Conservation (phyloP, 2,113 vertebrate species). For the Etheostoma cragini region DNA sequence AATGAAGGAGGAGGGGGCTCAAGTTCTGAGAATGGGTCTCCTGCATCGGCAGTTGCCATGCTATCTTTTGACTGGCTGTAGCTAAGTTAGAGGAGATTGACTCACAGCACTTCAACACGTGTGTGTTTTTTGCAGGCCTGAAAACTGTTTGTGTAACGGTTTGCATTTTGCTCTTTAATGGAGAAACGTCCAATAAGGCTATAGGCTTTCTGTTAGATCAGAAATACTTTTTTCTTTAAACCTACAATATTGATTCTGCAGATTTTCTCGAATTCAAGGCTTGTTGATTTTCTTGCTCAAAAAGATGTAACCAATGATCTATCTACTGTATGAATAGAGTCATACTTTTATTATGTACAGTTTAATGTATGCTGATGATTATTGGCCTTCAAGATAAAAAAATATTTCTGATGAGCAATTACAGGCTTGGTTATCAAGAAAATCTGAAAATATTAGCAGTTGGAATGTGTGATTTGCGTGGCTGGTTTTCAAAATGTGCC, state of each 20-base stretch:
- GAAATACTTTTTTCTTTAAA: not conserved
- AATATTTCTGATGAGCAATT: not conserved
- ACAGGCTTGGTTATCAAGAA: not conserved
- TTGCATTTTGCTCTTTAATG: not conserved
- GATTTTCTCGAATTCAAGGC: not conserved
- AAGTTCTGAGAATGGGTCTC: too few relatives aligned
- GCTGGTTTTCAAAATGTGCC: conserved; percentile 1
- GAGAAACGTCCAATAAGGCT: not conserved
- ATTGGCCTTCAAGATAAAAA: not conserved
- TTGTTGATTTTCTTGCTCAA: not conserved
- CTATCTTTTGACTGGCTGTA: too few relatives aligned
- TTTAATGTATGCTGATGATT: not conserved
- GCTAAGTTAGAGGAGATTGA: too few relatives aligned
- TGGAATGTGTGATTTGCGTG: not conserved
- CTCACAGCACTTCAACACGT: too few relatives aligned
- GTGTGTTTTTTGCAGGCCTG: not conserved
- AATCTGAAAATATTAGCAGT: not conserved
- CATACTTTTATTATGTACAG: not conserved
- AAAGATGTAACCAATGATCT: not conserved
- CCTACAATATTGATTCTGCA: not conserved
- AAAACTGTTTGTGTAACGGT: not conserved
- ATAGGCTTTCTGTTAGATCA: not conserved
- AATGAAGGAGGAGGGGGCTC: too few relatives aligned
- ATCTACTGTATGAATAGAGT: not conserved
- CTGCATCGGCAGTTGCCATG: too few relatives aligned